Base-by-base conservation (phyloP, 2,888 invertebrate genomes). In the Rhogogaster chlorosoma region DNA sequence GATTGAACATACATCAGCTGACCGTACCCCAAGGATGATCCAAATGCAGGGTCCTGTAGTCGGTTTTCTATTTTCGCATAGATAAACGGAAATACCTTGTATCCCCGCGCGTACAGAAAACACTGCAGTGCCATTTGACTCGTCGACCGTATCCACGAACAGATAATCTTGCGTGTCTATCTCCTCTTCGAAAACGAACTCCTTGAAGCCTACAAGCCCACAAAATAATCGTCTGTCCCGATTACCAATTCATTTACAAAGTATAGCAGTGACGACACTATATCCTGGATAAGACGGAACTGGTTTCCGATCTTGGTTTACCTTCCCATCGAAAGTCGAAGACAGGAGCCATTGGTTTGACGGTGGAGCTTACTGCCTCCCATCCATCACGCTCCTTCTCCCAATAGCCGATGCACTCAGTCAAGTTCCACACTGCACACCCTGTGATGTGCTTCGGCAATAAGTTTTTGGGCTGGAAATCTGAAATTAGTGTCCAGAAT, bases 281-380 rank as follows among this genome's bases (percentile, higher is more conserved):
- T n/a, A n/a, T n/a, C n/a, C n/a, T n/a, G n/a, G n/a, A n/a, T n/a
- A n/a, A n/a, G n/a, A n/a, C n/a, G n/a, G n/a, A n/a, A n/a, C n/a
- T n/a, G n/a, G n/a, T n/a, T n/a, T n/a, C n/a, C n/a, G n/a, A n/a
- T n/a, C n/a, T n/a, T n/a, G n/a, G n/a, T n/a, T n/a, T n/a, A n/a
- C n/a, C n/a, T n/a, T n/a, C n/a, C n/a, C n/a, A n/a, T n/a, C n/a
- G n/a, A n/a, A n/a, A n/a, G n/a, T n/a, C n/a, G n/a, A n/a, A n/a
- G n/a, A n/a, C n/a, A n/a, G n/a, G n/a, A n/a, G n/a, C n/a, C 88
- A 90, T 89, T 1, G 89, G 88, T 9, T 71, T 84, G 0, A 38
- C 15, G 0, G 85, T 1, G 1, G 88, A 90, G 49, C 85, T 82
- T 0, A 84, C 86, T 0, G 87, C 32, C 2, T 7, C 83, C 91